Conservation (phyloP, 2,113 vertebrate genomes). For the Hepsetus odoe region DNA sequence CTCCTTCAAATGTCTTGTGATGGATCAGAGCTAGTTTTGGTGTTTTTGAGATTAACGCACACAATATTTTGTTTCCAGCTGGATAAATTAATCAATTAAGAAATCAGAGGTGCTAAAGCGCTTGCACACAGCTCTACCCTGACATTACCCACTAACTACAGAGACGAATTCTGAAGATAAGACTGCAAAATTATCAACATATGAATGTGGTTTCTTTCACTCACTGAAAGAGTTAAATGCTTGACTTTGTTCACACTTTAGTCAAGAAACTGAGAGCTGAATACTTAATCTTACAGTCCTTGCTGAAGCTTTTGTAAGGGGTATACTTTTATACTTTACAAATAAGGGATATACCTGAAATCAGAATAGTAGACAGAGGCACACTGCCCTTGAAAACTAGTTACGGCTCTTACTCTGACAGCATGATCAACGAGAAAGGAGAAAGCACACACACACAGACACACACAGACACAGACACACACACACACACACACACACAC, state of each 20-base stretch:
- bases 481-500: background rate
- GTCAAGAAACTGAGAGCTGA: background rate
- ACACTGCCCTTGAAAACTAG: conserved; percentile 2
- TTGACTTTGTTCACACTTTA: background rate
- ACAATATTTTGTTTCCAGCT: too few species aligned
- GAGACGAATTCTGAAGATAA: background rate
- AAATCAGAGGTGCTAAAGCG: too few species aligned
- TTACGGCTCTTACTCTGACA: conserved; percentile 30
- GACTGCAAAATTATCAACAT: background rate
- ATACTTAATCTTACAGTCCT: background rate
- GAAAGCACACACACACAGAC: conserved; percentile 1
- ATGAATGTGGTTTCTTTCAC: too few species aligned
- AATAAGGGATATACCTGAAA: background rate
- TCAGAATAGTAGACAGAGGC: background rate
- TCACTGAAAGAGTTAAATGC: too few species aligned
- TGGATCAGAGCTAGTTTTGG: too few species aligned
- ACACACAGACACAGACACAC: conserved; percentile 18
- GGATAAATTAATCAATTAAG: too few species aligned
- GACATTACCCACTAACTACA: background rate
- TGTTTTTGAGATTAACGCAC: too few species aligned
- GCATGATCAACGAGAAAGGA: conserved; percentile 12
- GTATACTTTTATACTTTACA: too few species aligned
- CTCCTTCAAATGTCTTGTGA: too few species aligned
- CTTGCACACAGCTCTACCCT: background rate
- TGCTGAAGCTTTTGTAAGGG: background rate